Conservation (phyloP, 2,797 vertebrate species). For the Geotrypetes seraphini region DNA sequence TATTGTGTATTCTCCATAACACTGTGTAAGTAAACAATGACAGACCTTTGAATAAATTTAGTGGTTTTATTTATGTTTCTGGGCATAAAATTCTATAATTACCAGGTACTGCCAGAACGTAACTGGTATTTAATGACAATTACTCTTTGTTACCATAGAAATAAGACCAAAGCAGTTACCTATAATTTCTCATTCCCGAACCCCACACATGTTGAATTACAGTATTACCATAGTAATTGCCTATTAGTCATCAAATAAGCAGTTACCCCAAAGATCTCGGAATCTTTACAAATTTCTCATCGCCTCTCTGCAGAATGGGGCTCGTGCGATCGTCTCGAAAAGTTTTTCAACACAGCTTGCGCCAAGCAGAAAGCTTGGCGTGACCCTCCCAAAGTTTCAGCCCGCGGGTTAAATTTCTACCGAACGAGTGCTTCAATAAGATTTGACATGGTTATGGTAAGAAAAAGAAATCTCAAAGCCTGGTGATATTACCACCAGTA, state of each 20-base stretch:
- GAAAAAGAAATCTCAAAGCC: too few species aligned
- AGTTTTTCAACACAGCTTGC: too few species aligned
- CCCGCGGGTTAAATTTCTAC: too few species aligned
- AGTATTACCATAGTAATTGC: conserved; percentile 72
- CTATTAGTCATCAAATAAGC: conserved; percentile 68
- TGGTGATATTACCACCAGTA: too few species aligned
- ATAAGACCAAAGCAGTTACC: conserved; percentile 59
- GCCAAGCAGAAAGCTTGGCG: too few species aligned
- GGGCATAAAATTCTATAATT: conserved; percentile 65
- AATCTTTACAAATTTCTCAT: conserved; percentile 56
- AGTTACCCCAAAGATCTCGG: conserved; percentile 60
- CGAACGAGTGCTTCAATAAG: too few species aligned
- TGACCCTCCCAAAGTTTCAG: too few species aligned
- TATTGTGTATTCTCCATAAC: conserved; percentile 39
- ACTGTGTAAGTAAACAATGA: conserved; percentile 46
- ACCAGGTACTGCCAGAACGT: conserved; percentile 52
- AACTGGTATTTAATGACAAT: conserved; percentile 70
- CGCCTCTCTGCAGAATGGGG: too few species aligned
- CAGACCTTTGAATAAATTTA: conserved; percentile 61
- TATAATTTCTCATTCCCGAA: conserved; percentile 64
- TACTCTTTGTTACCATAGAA: conserved; percentile 74
- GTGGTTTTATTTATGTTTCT: conserved; percentile 66
- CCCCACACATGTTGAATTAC: conserved; percentile 61
- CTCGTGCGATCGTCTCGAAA: too few species aligned
- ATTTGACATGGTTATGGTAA: too few species aligned